Base-by-base conservation (phyloP, 1,140 invertebrate species). In the Pachypsylla venusta region DNA sequence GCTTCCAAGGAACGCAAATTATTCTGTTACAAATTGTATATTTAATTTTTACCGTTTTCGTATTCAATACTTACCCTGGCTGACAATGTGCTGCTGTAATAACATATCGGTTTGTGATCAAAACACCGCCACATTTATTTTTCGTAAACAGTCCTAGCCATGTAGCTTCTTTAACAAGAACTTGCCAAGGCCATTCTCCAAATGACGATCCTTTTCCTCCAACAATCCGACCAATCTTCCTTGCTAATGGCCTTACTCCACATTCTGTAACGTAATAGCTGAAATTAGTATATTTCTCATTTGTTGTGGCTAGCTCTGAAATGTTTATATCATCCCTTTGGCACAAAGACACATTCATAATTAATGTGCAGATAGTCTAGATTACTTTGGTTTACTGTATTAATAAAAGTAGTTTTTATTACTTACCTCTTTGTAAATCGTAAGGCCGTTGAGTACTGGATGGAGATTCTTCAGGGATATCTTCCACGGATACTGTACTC, bases 111-210 rank as follows among this genome's bases (percentile, higher is more conserved):
- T 81, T 83, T 7, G 85, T 87, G 63, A 92, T 89, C 2, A 95
- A 77, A 0, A 94, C 91, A 27, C 92, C 92, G 12, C 92, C 91
- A 68, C 91, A 95, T 72, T 95, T 95, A 70, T 94, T 93, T 71
- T 95, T 94, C n/a, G 89, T 91, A 69, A 93, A 93, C 0, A 94
- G 77, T 1, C 92, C 92, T 35, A 94, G 73, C 89, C 89, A 94
- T 0, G 89, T 92, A 4, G 89, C 85, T 71, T 95, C 92, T 56
- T 89, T 79, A 0, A 95, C 86, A 19, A 95, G 73, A 1, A 91
- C 90, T 69, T 94, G 90, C 92, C 91, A 95, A 0, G 91, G 91
- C 81, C 87, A 94, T 70, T 89, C 83, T 4, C 89, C 91, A 65
- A 91, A 92, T 1, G 76, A 77, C 3, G 89, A 81, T 58, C 82